Percentiles rank a stretch among this genome's conserved stretches.
phyloP scores from a whole-genome alignment of 1,140 invertebrate genomes.

The Cydia strobilella region DNA sequence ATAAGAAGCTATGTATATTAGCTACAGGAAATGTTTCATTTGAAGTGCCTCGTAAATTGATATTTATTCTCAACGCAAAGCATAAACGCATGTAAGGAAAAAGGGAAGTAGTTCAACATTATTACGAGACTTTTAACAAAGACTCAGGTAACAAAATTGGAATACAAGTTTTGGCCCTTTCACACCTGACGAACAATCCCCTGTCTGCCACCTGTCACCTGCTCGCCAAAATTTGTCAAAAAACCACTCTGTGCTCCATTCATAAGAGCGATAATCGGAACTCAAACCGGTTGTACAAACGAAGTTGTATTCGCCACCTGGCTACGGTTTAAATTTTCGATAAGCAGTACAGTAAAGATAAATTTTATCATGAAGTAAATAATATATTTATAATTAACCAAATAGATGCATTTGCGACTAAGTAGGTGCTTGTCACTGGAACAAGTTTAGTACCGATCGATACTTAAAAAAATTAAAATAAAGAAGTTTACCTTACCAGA shows the following conservation, averaged over 20 bases:
- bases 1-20: neutral
- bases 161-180: conserved; percentile 38
- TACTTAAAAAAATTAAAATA: too few relatives aligned
- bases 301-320: conserved; percentile 3
- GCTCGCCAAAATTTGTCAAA: neutral
- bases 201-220: conserved; percentile 36
- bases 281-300: neutral
- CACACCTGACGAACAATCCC: conserved; percentile 34
- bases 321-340: conserved; percentile 13
- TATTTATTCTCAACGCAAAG: neutral
- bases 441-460: too few relatives aligned
- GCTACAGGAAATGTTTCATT: conserved; percentile 11
- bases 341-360: neutral
- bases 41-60: conserved; percentile 5
- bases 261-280: conserved; percentile 7
- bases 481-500: too few relatives aligned
- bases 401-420: neutral
- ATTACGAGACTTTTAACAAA: neutral
- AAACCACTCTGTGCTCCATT: neutral
- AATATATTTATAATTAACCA: neutral
- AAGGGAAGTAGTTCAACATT: neutral
- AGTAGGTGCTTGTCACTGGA: too few relatives aligned
- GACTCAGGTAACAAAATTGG: conserved; percentile 30
- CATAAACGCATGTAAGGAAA: neutral
- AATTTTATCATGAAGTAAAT: neutral